Base-by-base conservation (phyloP, 2,888 invertebrate genomes). In the Nemapogon koenigi region DNA sequence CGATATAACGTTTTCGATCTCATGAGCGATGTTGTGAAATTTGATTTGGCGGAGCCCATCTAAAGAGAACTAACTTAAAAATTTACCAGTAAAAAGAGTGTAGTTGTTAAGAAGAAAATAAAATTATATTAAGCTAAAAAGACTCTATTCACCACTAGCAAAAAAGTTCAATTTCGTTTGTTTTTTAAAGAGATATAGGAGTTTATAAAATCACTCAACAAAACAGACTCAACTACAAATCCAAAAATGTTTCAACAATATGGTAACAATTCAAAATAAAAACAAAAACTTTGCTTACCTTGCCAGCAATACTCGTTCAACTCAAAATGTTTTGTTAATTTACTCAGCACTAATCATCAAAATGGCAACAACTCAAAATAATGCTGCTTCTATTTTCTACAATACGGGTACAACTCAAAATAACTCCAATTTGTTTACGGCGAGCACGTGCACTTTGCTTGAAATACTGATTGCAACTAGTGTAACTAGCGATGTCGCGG, bases 311-410 rank as follows among this genome's bases (percentile, higher is more conserved):
- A 32, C 32, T 15, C 6, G 32, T 32, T 32, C 16, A 32, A 32
- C 32, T 32, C 32, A 32, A 32, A 32, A 32, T 32, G 32, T 32
- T 16, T 6, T 32, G 10, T 16, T 11, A 32, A 32, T 32, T 32
- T 15, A 32, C 32, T 32, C 16, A 32, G 32, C 11, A 32, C 16
- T 29, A 29, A 29, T 11, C 29, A 29, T 29, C 29, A 22, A 29
- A 29, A 29, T 29, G 29, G 29, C 29, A 11, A 29, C 14, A 29
- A 29, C 29, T 29, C 29, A 13, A 29, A 29, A 29, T 29, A 11
- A 29, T 29, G 11, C 29, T 29, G 14, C 29, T 8, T 11, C 29
- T 8, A 29, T 29, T 29, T 29, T 13, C 29, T 8, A 29, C 14
- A 29, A 29, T 17, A 32, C 17, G 32, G 32, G 15, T 10, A 16